These are phyloP conservation scores for Zosterops pallidus DNA, from an alignment of 2,113 vertebrate genomes.

Conservation along the genomic window DNA sequence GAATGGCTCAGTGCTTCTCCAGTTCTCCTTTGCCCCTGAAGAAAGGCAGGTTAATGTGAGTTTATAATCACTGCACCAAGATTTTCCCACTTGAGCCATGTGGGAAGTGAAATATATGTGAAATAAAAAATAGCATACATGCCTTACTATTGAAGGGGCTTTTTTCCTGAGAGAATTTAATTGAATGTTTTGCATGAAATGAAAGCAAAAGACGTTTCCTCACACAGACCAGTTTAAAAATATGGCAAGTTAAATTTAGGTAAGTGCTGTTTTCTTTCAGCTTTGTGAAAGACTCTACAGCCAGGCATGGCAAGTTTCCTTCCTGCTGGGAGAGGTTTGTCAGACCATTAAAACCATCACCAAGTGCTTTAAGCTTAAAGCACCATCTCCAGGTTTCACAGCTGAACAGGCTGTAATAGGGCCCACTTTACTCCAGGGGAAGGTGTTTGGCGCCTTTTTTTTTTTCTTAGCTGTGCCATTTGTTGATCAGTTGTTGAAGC, in stretches of 20 bases:
- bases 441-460: neutral
- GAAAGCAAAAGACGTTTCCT: neutral
- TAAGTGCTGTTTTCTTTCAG: conserved; percentile 20
- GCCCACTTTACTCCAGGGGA: neutral
- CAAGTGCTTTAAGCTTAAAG: neutral
- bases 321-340: neutral
- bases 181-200: conserved; percentile 2
- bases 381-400: neutral
- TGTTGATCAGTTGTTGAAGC: neutral
- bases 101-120: neutral
- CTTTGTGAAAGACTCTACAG: neutral
- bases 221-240: neutral
- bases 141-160: neutral
- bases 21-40: neutral
- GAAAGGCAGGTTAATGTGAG: neutral
- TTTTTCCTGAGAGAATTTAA: neutral
- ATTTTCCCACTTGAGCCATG: neutral
- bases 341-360: neutral
- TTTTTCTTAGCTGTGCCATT: neutral
- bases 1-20: conserved; percentile 21
- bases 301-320: neutral
- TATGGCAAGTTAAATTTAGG: conserved; percentile 29
- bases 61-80: neutral
- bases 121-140: neutral
- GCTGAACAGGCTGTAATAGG: neutral